Evolutionary conservation across 2,888 invertebrate species (phyloP), one percentile per base, ranked within the genome.

Genomic region (Malthinus seriepunctatus): DNA sequence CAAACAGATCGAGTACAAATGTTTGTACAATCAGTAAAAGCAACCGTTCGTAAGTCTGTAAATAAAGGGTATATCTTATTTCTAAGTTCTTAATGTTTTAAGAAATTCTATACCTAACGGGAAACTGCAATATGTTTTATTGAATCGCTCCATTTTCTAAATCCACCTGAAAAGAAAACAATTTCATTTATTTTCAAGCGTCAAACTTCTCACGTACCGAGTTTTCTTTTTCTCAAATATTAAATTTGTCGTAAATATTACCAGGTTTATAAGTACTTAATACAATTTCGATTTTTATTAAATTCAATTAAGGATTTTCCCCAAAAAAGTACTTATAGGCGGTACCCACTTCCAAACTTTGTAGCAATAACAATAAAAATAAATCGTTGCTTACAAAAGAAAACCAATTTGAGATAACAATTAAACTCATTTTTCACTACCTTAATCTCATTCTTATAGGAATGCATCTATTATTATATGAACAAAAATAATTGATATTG

Each of bases 361-460:
- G 48, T 14, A 54, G 47, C 54, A 32, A 54, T 54, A 54, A 54
- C 54, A 48, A 54, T 54, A 54, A 55, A 55, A 55, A 55, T 55
- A 55, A 55, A 55, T 55, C 49, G 44, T 37, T n/a, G 34, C 15
- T 31, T 37, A 57, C 52, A 52, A 57, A 23, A 52, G 57, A 57
- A 57, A 57, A 48, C 48, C 57, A 52, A 57, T 57, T 57, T 57
- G 35, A 48, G 57, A 57, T 52, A 49, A 52, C 51, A 57, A 57
- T 57, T 57, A 57, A 57, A 57, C 57, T 47, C 57, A 57, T 57
- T 42, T 42, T 52, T 57, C 50, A 57, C 56, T 54, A 54, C 54
- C 47, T 48, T 54, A 54, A 54, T 54, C 47, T 47, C 47, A 46
- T 54, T 54, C 54, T 48, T 54, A 38, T 38, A 54, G 47, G 54